phyloP scores from a whole-genome alignment of 2,113 vertebrate genomes.

The Uropsilus gracilis region DNA sequence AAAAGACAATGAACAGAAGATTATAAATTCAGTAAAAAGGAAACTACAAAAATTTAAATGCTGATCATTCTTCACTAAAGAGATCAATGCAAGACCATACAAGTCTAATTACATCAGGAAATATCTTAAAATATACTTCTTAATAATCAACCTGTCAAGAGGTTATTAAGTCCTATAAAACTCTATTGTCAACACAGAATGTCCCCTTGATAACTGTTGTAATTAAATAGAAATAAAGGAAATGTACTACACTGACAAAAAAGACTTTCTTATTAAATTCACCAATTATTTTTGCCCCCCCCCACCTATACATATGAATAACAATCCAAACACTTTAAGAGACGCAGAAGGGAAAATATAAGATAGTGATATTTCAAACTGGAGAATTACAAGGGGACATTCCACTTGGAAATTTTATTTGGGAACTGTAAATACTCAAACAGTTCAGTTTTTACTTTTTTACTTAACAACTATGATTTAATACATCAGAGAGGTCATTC shows the following conservation, averaged over 20 bases:
- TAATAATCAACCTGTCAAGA: conserved; percentile 3
- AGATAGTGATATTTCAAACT: neutral
- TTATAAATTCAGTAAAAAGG: conserved; percentile 25
- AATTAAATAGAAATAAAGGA: conserved; percentile 12
- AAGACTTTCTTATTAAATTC: neutral
- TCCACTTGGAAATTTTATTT: conserved; percentile 12
- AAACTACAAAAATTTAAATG: conserved; percentile 10
- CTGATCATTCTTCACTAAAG: neutral
- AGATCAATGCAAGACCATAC: neutral
- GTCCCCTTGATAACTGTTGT: conserved; percentile 13
- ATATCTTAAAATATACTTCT: neutral
- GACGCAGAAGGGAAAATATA: neutral
- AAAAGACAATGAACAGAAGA: conserved; percentile 6
- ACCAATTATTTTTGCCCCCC: neutral
- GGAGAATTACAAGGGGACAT: neutral
- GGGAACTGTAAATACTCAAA: conserved; percentile 34
- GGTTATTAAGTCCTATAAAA: neutral
- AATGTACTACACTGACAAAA: neutral
- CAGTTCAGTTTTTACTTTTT: neutral
- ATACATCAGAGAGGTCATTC: conserved; percentile 1
- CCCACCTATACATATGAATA: neutral
- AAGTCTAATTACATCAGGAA: neutral
- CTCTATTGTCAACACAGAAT: neutral
- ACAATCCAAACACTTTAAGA: neutral
- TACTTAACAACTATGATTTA: conserved; percentile 19